Evolutionary conservation across 2,113 vertebrate genomes (phyloP).

Genomic region (Phaethon lepturus): DNA sequence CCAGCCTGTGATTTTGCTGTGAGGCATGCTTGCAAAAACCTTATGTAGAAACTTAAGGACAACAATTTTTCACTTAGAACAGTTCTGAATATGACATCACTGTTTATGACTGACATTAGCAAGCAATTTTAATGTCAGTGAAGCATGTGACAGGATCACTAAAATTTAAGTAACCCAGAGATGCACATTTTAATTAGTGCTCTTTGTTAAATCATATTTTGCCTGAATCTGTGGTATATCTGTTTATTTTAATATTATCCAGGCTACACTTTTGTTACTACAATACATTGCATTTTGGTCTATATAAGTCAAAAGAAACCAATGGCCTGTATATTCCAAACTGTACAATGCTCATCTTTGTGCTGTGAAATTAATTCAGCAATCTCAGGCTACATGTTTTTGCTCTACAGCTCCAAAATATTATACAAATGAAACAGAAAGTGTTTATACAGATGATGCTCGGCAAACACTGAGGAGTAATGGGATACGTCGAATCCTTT

Average conservation of each 20-base stretch:
- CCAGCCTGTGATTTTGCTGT: background rate
- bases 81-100: background rate
- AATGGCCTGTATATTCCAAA: background rate
- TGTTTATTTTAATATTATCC: background rate
- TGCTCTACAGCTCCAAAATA: background rate
- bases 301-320: background rate
- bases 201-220: background rate
- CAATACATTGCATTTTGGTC: background rate
- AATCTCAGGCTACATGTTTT: background rate
- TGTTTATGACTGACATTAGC: background rate
- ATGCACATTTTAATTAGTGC: background rate
- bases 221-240: background rate
- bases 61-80: background rate
- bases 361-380: background rate
- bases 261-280: background rate
- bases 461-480: background rate
- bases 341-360: background rate
- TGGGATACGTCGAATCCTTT: rapidly evolving
- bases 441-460: background rate
- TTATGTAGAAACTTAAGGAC: background rate
- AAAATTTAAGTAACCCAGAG: background rate
- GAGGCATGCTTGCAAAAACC: background rate
- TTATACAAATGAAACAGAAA: background rate
- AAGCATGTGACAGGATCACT: background rate
- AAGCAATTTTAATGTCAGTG: background rate